Base-by-base conservation (phyloP, 53 echinoderm and acorn worm genomes). In the Echinometra lucunter region DNA sequence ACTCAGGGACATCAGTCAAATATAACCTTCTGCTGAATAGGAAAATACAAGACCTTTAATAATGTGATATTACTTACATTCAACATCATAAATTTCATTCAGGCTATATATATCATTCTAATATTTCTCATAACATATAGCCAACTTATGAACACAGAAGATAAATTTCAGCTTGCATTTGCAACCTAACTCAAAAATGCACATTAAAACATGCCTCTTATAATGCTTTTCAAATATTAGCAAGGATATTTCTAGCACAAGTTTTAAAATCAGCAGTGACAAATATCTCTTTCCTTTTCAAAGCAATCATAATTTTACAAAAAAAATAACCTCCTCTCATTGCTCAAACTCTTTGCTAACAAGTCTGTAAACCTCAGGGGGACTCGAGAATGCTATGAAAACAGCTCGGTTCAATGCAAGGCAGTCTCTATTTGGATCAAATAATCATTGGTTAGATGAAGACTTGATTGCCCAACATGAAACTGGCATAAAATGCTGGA, bases 21-120 rank as follows among this genome's bases (percentile, higher is more conserved):
- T 81, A 21, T 81, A 44, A 81, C 81, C 10, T 81, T 44, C 44
- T 81, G 44, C 81, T 81, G 81, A 23, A 44, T 44, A 81, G 81
- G 81, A 81, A 81, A 81, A 81, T 81, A 81, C 81, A 81, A 81
- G 81, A 81, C 81, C 81, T 44, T 81, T 44, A 81, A 81, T 44
- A 44, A 42, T 81, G 40, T 81, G 81, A 81, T 81, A 81, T 21
- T 42, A 72, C 72, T n/a, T 34, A 30, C 72, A 72, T 72, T 72
- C 72, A 72, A 44, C 81, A 81, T 81, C 44, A 81, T 40, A 81
- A 19, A 42, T 44, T 81, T 44, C 44, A 81, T 23, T 81, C 81
- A 81, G 44, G 44, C 81, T 44, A 81, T 44, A 18, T 75, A n/a
- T 53, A 44, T 72, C 63, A 63, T 63, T 72, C 35, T 44, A 81